Percentiles rank a stretch among this genome's conserved stretches.
These are phyloP conservation scores for Lydus trimaculatus DNA, from an alignment of 2,888 invertebrate species.

Conservation along the genomic window DNA sequence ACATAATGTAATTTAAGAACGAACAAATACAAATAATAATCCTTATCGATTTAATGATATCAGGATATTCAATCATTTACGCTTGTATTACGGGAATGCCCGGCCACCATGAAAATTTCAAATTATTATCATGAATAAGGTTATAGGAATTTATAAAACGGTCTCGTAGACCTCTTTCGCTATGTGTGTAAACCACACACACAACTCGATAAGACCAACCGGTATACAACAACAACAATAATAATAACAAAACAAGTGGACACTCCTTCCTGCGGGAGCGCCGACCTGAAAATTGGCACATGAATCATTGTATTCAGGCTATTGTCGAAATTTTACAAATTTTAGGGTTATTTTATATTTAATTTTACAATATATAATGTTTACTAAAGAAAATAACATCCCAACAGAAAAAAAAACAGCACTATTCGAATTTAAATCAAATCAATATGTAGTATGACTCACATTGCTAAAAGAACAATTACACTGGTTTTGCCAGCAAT, in stretches of 20 bases:
- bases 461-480: not conserved
- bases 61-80: not conserved
- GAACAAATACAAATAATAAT: too few species aligned
- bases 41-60: not conserved
- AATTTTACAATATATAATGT: too few species aligned
- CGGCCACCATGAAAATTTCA: not conserved
- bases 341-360: too few species aligned
- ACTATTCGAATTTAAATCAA: not conserved
- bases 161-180: not conserved
- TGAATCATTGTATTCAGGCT: slow-evolving; percentile 17
- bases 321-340: slow-evolving; percentile 2
- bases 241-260: slow-evolving; percentile 12
- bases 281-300: slow-evolving; percentile 30
- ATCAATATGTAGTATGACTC: not conserved
- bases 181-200: not conserved
- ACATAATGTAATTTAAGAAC: too few species aligned
- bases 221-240: not conserved
- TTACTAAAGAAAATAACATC: not conserved
- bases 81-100: not conserved
- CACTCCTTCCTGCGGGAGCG: slow-evolving; percentile 35
- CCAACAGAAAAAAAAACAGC: not conserved
- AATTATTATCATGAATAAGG: not conserved
- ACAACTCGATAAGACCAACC: not conserved
- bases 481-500: not conserved
- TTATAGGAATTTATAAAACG: not conserved